These are phyloP conservation scores for Athene cunicularia DNA, from an alignment of 2,113 vertebrate species.

Conservation along the genomic window DNA sequence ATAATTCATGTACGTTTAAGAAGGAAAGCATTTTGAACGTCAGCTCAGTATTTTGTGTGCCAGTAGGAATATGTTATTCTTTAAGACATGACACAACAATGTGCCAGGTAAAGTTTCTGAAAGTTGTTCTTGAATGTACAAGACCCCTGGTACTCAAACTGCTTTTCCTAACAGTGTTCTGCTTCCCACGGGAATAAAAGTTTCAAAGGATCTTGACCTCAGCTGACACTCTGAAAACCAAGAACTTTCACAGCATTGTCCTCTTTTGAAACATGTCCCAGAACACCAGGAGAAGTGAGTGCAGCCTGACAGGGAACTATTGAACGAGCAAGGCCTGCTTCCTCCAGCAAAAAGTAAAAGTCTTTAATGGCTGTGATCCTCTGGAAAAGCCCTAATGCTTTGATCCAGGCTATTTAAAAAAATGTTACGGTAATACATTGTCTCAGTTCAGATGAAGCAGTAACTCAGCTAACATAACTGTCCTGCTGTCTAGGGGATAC, in stretches of 20 bases:
- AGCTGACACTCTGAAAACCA: conserved; percentile 12
- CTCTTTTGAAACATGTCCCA: conserved; percentile 19
- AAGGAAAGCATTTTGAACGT: neutral
- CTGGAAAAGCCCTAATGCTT: conserved; percentile 16
- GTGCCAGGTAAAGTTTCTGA: neutral
- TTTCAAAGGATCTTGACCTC: conserved; percentile 28
- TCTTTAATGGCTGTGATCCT: neutral
- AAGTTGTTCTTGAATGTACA: neutral
- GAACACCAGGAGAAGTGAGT: neutral
- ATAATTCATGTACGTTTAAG: neutral
- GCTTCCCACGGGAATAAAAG: conserved; percentile 25
- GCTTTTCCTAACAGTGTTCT: neutral
- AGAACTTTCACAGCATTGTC: conserved; percentile 42
- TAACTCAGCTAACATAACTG: neutral
- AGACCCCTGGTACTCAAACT: fast-evolving
- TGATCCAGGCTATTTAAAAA: neutral
- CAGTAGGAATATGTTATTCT: neutral
- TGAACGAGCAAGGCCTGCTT: conserved; percentile 8
- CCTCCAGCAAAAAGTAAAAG: conserved; percentile 28
- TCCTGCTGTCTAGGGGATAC: fast-evolving
- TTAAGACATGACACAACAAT: neutral
- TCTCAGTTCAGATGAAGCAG: neutral
- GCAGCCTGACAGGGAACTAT: conserved; percentile 20
- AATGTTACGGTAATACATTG: neutral
- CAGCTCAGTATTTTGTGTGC: neutral